These are phyloP conservation scores for Loriculus beryllinus DNA, from an alignment of 2,797 vertebrate species.

Conservation along the genomic window DNA sequence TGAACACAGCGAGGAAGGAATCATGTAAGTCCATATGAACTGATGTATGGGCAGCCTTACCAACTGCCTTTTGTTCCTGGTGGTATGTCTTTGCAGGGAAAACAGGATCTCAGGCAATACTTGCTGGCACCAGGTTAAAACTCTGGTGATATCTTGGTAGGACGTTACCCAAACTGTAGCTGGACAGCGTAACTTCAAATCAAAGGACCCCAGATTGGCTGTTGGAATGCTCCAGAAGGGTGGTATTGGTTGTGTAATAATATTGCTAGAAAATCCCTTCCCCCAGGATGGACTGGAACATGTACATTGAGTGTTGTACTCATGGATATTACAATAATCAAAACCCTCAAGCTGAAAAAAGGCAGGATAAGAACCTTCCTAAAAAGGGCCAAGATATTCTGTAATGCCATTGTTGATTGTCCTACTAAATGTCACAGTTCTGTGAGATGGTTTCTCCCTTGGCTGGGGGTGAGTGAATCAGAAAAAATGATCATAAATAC, in stretches of 20 bases:
- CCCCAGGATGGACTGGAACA: neutral
- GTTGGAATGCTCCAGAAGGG: neutral
- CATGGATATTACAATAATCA: neutral
- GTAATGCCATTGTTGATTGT: neutral
- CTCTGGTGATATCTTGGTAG: neutral
- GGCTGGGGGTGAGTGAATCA: neutral
- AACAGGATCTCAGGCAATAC: neutral
- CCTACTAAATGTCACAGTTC: neutral
- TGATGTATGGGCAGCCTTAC: neutral
- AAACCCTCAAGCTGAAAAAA: neutral
- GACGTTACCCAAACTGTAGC: neutral
- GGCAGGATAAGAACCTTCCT: neutral
- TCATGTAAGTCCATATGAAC: neutral
- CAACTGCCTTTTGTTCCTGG: neutral
- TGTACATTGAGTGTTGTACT: neutral
- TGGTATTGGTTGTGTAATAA: neutral
- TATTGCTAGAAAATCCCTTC: neutral
- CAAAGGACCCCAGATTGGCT: neutral
- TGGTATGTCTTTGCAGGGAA: neutral
- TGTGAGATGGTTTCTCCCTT: neutral
- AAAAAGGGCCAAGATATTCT: neutral
- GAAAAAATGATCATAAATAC: neutral
- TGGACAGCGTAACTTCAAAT: neutral
- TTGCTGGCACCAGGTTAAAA: neutral
- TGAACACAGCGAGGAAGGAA: neutral